A percentile compares a stretch with the other conserved stretches of the same genome.
phyloP scores from a whole-genome alignment of 1,140 invertebrate species.

The Monomorium pharaonis region DNA sequence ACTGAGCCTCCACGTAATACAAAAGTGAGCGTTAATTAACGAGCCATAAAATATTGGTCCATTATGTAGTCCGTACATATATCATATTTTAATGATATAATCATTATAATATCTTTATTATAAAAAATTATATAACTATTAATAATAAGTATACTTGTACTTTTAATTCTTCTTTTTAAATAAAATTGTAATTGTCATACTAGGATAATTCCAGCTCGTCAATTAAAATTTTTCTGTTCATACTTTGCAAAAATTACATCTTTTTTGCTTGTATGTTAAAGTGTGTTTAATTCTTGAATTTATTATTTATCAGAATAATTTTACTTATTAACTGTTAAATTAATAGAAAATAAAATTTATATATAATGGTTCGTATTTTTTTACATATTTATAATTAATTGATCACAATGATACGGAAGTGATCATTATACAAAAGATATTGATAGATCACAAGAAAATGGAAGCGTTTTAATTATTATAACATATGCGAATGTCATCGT shows the following conservation, averaged over 20 bases:
- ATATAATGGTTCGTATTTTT: background rate
- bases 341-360: background rate
- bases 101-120: conserved; percentile 14
- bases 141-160: conserved; percentile 15
- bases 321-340: background rate
- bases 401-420: background rate
- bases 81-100: background rate
- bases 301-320: background rate
- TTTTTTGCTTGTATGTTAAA: background rate
- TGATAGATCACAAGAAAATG: background rate
- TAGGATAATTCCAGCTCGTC: background rate
- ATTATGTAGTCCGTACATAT: background rate
- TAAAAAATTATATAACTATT: background rate
- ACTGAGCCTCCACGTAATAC: conserved; percentile 21
- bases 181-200: background rate
- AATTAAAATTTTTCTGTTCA: background rate
- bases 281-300: background rate
- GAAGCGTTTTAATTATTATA: conserved; percentile 5
- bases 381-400: background rate
- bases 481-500: conserved; percentile 73
- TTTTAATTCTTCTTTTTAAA: background rate
- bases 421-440: background rate
- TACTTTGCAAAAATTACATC: background rate
- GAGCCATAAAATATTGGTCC: background rate
- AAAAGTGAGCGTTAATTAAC: conserved; percentile 25